phyloP scores from a whole-genome alignment of 64 coral and sea anemone genomes.

The Montipora sp. region DNA sequence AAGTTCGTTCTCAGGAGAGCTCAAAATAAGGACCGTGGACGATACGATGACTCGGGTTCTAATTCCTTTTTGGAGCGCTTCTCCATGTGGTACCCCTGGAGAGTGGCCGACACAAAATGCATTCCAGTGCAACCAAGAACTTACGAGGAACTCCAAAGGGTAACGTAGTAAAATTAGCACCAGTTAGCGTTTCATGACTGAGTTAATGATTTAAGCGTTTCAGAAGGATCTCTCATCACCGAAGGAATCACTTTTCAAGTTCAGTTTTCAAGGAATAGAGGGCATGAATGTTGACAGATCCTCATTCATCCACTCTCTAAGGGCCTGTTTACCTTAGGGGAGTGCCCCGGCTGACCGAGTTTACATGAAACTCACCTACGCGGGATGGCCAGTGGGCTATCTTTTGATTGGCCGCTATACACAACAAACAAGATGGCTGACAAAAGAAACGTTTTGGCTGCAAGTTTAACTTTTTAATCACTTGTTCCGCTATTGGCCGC shows the following conservation, averaged over 20 bases:
- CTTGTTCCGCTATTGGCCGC: not conserved
- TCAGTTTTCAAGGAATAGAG: too few relatives aligned
- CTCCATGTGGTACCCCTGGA: not conserved
- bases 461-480: not conserved
- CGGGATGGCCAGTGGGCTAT: not conserved
- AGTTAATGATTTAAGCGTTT: too few relatives aligned
- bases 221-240: too few relatives aligned
- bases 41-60: not conserved
- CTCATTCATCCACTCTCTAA: not conserved
- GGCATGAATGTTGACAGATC: too few relatives aligned
- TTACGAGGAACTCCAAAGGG: constrained; percentile 60
- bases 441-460: not conserved
- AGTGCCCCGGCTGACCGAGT: not conserved
- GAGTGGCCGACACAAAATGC: constrained; percentile 25
- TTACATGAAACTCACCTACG: not conserved
- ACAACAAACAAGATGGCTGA: not conserved
- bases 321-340: not conserved
- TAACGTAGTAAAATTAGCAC: not conserved
- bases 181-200: too few relatives aligned
- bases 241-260: too few relatives aligned
- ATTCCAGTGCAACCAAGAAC: constrained; percentile 62
- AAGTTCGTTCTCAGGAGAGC: constrained; percentile 12
- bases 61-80: not conserved
- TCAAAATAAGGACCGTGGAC: not conserved
- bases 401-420: not conserved